Evolutionary conservation across 2,113 vertebrate species (phyloP), one percentile per base, ranked within the genome.

Genomic region (Seriola dumerili): DNA sequence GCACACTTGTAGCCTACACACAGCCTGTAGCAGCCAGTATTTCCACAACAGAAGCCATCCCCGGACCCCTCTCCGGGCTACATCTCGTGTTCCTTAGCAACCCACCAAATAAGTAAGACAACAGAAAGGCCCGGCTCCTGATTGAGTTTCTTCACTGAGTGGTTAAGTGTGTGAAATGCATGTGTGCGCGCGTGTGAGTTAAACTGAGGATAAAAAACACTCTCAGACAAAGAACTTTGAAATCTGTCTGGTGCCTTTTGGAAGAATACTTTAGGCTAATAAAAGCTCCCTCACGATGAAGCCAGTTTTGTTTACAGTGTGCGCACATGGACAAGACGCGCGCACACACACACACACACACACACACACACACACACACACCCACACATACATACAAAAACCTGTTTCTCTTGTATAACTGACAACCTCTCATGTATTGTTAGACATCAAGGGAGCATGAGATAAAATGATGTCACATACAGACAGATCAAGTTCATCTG

Each of bases 61-160:
- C 76, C 23, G 61, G 77, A 88, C 88, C 84, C 87, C 76, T 92
- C 90, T 84, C 62, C 17, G 6, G 80, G 85, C 85, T 82, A 80
- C 83, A 89, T 88, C 81, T 80, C 23, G 14, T 38, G 87, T 93
- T 92, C 42, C 93, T 78, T 90, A 91, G 93, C 91, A 93, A 93
- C 93, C 59, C 40, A 48, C 74, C 85, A 92, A 93, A 92, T 89
- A 90, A 93, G 72, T 83, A 92, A 87, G 80, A 82, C 63, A 85
- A 88, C 88, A 85, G 63, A 86, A 50, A 40, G 65, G 17, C 70
- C 63, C 1, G 0, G 23, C 63, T 81, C 61, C 61, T 77, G 73
- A 89, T 89, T 87, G 52, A 80, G 76, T 74, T 83, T 75, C 78
- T 81, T 75, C 61, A 76, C 63, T 70, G 54, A 81, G 36, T 19